Conservation (phyloP, 2,797 vertebrate genomes). For the Sphenopsis melanotis region DNA sequence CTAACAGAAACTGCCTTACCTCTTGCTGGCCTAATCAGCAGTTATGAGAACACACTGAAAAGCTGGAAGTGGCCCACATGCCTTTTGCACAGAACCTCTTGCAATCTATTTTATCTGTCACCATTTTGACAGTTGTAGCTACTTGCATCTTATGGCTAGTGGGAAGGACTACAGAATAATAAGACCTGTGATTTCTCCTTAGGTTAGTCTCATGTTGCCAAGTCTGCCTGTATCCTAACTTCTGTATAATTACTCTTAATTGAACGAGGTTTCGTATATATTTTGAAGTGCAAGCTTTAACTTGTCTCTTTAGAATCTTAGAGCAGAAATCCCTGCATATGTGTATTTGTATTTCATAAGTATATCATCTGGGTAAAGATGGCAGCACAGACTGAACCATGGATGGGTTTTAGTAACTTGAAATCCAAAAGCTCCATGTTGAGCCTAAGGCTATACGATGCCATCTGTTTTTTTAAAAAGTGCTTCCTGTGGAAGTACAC, state of each 20-base stretch:
- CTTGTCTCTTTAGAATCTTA: slow-evolving; percentile 1
- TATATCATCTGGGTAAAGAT: neutral
- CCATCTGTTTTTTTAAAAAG: neutral
- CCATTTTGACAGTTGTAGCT: neutral
- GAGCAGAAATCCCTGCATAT: neutral
- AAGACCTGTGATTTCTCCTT: neutral
- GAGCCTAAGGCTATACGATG: neutral
- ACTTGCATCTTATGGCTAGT: neutral
- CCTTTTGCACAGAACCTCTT: neutral
- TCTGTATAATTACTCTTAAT: neutral
- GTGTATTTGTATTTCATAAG: neutral
- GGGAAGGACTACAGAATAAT: neutral
- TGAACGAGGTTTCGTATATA: neutral
- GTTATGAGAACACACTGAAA: neutral
- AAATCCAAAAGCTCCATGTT: neutral
- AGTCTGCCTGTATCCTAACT: neutral
- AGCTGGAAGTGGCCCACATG: neutral
- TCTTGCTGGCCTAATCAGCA: neutral
- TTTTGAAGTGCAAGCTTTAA: slow-evolving; percentile 2
- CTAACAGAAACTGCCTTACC: neutral
- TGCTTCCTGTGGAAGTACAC: neutral
- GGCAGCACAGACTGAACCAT: neutral
- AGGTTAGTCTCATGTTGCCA: neutral
- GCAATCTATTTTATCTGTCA: neutral
- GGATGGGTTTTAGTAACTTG: neutral